A percentile compares a stretch with the other conserved stretches of the same genome.
These are phyloP conservation scores for Mesocricetus auratus DNA, from an alignment of 2,113 vertebrate species.

Conservation along the genomic window DNA sequence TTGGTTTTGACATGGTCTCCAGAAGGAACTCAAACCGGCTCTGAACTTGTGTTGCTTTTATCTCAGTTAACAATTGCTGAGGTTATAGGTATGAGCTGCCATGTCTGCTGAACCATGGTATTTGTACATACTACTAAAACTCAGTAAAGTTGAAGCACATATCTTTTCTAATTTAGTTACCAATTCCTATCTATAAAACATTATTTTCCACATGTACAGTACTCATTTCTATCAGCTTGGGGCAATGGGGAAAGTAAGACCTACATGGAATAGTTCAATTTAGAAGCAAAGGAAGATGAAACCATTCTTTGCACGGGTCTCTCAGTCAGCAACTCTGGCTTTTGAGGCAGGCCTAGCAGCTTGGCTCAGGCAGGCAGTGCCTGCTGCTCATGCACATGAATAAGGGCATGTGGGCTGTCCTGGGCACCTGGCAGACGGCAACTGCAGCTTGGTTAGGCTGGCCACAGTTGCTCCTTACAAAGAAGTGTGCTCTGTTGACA, in stretches of 20 bases:
- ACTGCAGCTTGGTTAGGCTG: too few species aligned
- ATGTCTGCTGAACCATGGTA: not conserved
- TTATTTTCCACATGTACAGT: not conserved
- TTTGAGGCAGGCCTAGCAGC: too few species aligned
- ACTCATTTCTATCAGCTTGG: not conserved
- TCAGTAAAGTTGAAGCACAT: not conserved
- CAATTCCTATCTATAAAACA: not conserved
- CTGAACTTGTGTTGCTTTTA: not conserved
- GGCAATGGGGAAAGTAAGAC: not conserved
- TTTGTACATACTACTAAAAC: not conserved
- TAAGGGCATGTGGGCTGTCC: too few species aligned
- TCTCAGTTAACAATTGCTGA: not conserved
- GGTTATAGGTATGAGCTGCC: not conserved
- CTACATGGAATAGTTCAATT: not conserved
- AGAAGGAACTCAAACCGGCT: not conserved
- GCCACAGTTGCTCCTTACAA: too few species aligned
- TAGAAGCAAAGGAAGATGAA: not conserved
- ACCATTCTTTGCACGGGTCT: not conserved
- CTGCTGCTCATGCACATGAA: too few species aligned
- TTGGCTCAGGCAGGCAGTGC: too few species aligned
- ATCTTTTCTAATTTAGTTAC: not conserved
- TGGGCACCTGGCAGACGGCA: too few species aligned
- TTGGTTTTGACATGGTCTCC: not conserved
- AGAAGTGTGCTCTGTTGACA: not conserved
- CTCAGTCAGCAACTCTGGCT: too few species aligned